phyloP scores from a whole-genome alignment of 2,888 invertebrate genomes.

The Corythucha ciliata region DNA sequence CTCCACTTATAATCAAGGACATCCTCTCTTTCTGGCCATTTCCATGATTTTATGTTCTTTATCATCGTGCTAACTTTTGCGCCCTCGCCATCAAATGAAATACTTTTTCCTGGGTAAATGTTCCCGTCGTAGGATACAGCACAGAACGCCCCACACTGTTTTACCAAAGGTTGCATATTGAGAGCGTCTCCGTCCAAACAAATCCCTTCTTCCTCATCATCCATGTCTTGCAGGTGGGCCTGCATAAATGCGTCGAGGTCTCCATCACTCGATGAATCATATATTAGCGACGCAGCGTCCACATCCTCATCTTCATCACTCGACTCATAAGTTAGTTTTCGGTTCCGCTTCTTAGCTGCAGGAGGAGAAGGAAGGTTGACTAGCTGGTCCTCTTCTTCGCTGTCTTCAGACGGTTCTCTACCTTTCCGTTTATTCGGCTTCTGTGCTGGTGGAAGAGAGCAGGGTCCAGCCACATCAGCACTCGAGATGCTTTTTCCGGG shows the following conservation, averaged over 20 bases:
- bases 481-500: conserved; percentile 5
- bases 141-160: neutral
- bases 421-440: too few species aligned
- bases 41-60: conserved; percentile 7
- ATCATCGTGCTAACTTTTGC: conserved; percentile 3
- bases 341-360: conserved; percentile 6
- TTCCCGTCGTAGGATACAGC: neutral
- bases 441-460: conserved; percentile 6
- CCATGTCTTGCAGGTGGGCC: neutral
- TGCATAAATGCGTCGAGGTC: too few species aligned
- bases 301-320: conserved; percentile 4
- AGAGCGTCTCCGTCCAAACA: neutral
- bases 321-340: too few species aligned
- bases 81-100: neutral
- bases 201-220: neutral
- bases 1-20: conserved; percentile 4
- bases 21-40: conserved; percentile 9
- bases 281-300: neutral
- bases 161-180: neutral
- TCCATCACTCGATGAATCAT: too few species aligned
- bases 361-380: too few species aligned
- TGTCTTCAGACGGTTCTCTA: too few species aligned
- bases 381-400: too few species aligned
- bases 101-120: conserved; percentile 7
- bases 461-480: conserved; percentile 2